Evolutionary conservation across 2,797 vertebrate genomes (phyloP).

Genomic region (Merluccius polli): DNA sequence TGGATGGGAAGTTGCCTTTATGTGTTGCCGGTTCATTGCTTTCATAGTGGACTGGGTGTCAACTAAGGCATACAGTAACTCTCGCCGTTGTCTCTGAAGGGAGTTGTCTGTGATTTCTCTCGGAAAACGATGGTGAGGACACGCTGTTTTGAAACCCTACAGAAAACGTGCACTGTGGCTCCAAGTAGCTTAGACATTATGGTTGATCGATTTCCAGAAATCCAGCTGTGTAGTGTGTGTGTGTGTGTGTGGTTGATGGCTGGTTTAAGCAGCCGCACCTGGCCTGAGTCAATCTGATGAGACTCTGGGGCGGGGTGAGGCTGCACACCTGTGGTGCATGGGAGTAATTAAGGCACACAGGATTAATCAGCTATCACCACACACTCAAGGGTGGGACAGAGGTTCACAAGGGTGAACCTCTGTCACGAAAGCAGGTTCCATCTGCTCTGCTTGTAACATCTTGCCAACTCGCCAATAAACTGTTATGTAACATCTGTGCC

Average conservation of each 20-base stretch:
- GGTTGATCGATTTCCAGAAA: not conserved
- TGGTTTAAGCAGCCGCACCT: too few species aligned
- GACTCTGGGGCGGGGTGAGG: too few species aligned
- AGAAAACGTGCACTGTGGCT: not conserved
- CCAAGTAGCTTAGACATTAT: not conserved
- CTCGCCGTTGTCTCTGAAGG: conserved; percentile 30
- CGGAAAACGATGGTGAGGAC: conserved; percentile 42
- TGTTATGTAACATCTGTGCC: not conserved
- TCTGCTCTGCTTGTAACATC: too few species aligned
- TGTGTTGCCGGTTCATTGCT: conserved; percentile 59
- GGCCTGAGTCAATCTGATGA: too few species aligned
- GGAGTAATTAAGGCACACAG: too few species aligned
- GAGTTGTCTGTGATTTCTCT: conserved; percentile 22
- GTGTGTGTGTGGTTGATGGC: too few species aligned
- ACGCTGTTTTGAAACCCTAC: not conserved
- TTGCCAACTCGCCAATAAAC: too few species aligned
- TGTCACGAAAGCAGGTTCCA: too few species aligned
- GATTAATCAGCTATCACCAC: too few species aligned
- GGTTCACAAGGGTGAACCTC: too few species aligned
- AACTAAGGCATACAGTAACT: conserved; percentile 53
- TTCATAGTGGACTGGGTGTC: conserved; percentile 51
- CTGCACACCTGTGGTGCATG: too few species aligned
- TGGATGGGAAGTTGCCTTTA: conserved; percentile 41
- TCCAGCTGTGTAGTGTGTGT: not conserved
- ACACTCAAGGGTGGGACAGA: too few species aligned